Evolutionary conservation across 2,797 vertebrate genomes (phyloP), one percentile per base, ranked within the genome.

Genomic region (Dallia pectoralis): DNA sequence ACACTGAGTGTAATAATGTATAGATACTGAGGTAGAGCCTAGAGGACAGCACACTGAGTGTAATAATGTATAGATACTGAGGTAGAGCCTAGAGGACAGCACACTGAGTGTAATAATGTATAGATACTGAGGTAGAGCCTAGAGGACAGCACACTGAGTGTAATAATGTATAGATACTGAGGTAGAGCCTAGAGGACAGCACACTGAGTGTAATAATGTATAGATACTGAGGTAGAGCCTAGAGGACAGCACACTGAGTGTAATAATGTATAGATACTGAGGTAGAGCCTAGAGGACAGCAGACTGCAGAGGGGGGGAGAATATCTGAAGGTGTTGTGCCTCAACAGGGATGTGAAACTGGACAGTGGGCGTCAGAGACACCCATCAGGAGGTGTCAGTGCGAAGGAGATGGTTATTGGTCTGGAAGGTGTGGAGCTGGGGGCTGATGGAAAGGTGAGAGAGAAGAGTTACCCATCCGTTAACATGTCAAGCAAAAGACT

Each of bases 341-440:
- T 85, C 77, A 67, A 75, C 88, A 99, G 98, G 92, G 98, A 99
- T 61, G 78, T 95, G 82, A 99, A 97, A 90, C 82, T 93, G 89
- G 98, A 99, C 33, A 91, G 94, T 79, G 96, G 95, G 74, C 95
- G 96, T 68, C 97, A 96, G 77, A 94, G 96, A 53, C 95, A 98
- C 91, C 95, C 97, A 30, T 82, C 96, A 0, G 96, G 96, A 56
- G 93, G 97, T 29, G 93, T 96, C 85, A 96, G 94, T 83, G 94
- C 97, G 89, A 97, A 97, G 87, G 98, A 99, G 89, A 94, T 94
- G 94, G 95, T 98, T 85, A 94, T 98, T 69, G 96, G 97, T 68
- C 94, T 99, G 66, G 98, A 99, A 91, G 97, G 98, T 27, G 97
- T 99, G 85, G 97, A 99, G 88, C 90, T 99, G 0, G 98, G 98